Conservation (phyloP, 2,888 invertebrate species). For the Parnassius orleans region DNA sequence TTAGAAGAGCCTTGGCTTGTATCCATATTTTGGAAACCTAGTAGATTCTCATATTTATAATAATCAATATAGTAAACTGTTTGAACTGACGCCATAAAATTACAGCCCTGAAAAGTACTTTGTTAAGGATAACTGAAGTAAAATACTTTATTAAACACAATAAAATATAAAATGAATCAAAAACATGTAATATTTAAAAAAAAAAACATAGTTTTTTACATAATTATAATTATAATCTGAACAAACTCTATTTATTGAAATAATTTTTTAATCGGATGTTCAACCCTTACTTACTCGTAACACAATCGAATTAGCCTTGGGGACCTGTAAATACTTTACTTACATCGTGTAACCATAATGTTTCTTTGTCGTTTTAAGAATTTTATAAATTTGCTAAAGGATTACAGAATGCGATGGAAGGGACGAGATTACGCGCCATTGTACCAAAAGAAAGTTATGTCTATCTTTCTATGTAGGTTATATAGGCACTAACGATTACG, state of each 20-base stretch:
- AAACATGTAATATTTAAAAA: too few species aligned
- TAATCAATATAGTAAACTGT: too few species aligned
- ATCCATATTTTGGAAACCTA: background rate
- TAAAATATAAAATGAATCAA: too few species aligned
- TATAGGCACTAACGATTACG: background rate
- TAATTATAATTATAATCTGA: too few species aligned
- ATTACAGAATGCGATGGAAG: slow-evolving; percentile 26
- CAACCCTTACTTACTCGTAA: slow-evolving; percentile 13
- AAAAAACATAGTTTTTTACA: too few species aligned
- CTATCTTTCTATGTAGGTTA: background rate
- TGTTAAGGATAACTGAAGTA: too few species aligned
- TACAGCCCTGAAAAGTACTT: too few species aligned
- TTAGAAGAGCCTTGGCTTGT: background rate
- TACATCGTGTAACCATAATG: slow-evolving; percentile 31
- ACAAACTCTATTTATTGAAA: too few species aligned
- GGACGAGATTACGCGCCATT: slow-evolving; percentile 21
- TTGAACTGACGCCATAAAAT: too few species aligned
- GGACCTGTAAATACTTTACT: slow-evolving; percentile 23
- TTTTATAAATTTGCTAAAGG: slow-evolving; percentile 27
- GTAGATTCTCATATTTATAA: background rate
- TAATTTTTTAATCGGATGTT: background rate
- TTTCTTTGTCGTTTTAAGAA: slow-evolving; percentile 29
- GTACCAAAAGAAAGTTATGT: slow-evolving; percentile 14
- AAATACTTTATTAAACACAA: too few species aligned
- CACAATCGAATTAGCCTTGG: slow-evolving; percentile 29